Evolutionary conservation across 1,140 invertebrate species (phyloP).

Genomic region (Drosophila varians): DNA sequence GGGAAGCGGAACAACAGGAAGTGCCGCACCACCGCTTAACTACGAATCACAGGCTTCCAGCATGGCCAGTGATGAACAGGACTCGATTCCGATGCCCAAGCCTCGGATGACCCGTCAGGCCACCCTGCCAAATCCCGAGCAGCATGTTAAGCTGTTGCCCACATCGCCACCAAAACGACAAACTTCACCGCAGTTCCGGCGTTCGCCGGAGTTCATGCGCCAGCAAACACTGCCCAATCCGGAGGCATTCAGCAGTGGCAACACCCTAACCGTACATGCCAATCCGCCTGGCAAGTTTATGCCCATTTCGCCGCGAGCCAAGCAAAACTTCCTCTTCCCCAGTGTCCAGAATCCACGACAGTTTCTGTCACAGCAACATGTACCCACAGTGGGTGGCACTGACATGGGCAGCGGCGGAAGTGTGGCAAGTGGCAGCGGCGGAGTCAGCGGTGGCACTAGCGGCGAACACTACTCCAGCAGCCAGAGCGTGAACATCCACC

Average conservation of each 20-base stretch:
- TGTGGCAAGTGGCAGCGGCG: slow-evolving; percentile 56
- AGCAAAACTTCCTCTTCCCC: slow-evolving; percentile 83
- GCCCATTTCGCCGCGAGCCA: slow-evolving; percentile 80
- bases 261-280: slow-evolving; percentile 73
- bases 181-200: slow-evolving; percentile 78
- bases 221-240: slow-evolving; percentile 83
- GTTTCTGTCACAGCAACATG: slow-evolving; percentile 82
- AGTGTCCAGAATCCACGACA: slow-evolving; percentile 76
- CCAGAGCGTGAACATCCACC: slow-evolving; percentile 82
- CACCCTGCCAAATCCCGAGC: slow-evolving; percentile 82
- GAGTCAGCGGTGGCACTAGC: slow-evolving; percentile 18
- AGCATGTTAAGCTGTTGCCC: slow-evolving; percentile 80
- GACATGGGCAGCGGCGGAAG: slow-evolving; percentile 60
- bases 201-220: slow-evolving; percentile 81
- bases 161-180: slow-evolving; percentile 83
- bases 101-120: slow-evolving; percentile 78
- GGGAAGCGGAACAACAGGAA: neutral
- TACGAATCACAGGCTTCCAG: slow-evolving; percentile 67
- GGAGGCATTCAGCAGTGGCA: slow-evolving; percentile 75
- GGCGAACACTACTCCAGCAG: slow-evolving; percentile 83
- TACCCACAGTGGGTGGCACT: slow-evolving; percentile 65
- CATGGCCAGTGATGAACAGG: slow-evolving; percentile 68
- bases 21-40: slow-evolving; percentile 39
- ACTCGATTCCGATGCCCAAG: slow-evolving; percentile 55
- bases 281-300: slow-evolving; percentile 73